These are phyloP conservation scores for Dunckerocampus dactyliophorus DNA, from an alignment of 2,113 vertebrate genomes.

Conservation along the genomic window DNA sequence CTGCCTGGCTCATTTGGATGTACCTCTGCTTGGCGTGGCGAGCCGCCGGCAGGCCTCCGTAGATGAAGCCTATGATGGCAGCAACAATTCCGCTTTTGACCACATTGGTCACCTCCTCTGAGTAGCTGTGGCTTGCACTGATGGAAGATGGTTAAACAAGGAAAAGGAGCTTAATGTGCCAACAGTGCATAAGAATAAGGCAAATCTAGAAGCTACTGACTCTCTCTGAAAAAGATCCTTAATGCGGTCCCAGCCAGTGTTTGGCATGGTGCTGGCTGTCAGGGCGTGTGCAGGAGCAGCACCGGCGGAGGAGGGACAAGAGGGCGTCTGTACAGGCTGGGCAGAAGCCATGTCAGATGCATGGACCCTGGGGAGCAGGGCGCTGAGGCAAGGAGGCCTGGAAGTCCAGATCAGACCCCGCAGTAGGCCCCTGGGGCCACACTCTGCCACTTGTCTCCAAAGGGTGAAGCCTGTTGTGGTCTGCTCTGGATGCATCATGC, in stretches of 20 bases:
- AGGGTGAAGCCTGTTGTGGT: conserved; percentile 20
- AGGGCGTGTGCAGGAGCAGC: conserved; percentile 19
- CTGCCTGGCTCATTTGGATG: conserved; percentile 37
- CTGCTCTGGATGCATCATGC: conserved; percentile 53
- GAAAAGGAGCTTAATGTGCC: too few species aligned
- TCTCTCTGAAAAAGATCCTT: conserved; percentile 76
- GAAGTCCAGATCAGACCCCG: conserved; percentile 43
- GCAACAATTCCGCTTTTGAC: conserved; percentile 67
- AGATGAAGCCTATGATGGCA: conserved; percentile 74
- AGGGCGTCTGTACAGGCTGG: conserved; percentile 36
- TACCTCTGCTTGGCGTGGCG: conserved; percentile 50
- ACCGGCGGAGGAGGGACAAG: conserved; percentile 18
- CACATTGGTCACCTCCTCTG: conserved; percentile 80
- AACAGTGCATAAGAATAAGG: background rate
- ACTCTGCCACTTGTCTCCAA: conserved; percentile 47
- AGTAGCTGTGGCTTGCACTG: conserved; percentile 66
- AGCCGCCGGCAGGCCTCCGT: conserved; percentile 89
- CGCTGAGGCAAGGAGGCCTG: conserved; percentile 47
- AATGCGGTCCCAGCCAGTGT: conserved; percentile 83
- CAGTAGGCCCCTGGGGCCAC: conserved; percentile 37
- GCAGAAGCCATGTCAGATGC: conserved; percentile 67
- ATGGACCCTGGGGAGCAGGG: conserved; percentile 67
- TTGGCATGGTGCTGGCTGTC: conserved; percentile 31
- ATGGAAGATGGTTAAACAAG: conserved; percentile 7
- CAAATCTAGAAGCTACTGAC: conserved; percentile 60